These are phyloP conservation scores for Bhutanitis thaidina DNA, from an alignment of 2,888 invertebrate genomes.

Conservation along the genomic window DNA sequence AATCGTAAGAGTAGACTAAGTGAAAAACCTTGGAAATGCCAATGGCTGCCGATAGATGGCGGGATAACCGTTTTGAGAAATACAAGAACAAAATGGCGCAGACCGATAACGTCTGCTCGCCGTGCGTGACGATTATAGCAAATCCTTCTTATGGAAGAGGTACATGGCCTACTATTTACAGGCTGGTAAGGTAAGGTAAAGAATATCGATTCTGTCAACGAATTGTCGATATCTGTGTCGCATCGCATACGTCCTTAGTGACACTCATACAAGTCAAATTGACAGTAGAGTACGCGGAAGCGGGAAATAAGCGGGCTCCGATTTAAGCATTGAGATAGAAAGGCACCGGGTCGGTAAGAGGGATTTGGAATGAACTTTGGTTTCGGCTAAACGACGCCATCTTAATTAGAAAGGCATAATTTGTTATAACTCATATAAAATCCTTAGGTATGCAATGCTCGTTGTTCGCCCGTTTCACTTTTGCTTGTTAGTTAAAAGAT, in stretches of 20 bases:
- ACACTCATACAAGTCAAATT: slow-evolving; percentile 8
- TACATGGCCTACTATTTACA: too few relatives aligned
- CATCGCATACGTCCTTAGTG: neutral
- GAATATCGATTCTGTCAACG: too few relatives aligned
- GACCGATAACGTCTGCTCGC: too few relatives aligned
- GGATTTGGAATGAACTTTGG: slow-evolving; percentile 1
- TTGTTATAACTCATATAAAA: neutral
- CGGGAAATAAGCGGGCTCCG: slow-evolving; percentile 1
- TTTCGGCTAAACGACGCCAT: slow-evolving; percentile 2
- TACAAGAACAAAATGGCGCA: too few relatives aligned
- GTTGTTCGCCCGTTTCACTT: neutral
- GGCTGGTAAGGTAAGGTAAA: too few relatives aligned
- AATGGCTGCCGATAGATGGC: too few relatives aligned
- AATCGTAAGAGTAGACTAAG: too few relatives aligned
- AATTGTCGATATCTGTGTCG: neutral
- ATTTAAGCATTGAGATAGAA: slow-evolving; percentile 1
- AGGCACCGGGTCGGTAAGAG: slow-evolving; percentile 1
- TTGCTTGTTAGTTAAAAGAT: neutral
- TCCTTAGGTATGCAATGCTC: neutral
- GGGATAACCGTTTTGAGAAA: too few relatives aligned
- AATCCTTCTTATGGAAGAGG: too few relatives aligned
- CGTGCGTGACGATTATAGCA: too few relatives aligned
- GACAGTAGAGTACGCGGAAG: slow-evolving; percentile 3
- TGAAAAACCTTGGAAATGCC: too few relatives aligned
- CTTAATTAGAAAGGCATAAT: slow-evolving; percentile 16